Percentiles rank a stretch among this genome's conserved stretches.
phyloP scores from a whole-genome alignment of 2,113 vertebrate species.

The Callopanchax toddi region DNA sequence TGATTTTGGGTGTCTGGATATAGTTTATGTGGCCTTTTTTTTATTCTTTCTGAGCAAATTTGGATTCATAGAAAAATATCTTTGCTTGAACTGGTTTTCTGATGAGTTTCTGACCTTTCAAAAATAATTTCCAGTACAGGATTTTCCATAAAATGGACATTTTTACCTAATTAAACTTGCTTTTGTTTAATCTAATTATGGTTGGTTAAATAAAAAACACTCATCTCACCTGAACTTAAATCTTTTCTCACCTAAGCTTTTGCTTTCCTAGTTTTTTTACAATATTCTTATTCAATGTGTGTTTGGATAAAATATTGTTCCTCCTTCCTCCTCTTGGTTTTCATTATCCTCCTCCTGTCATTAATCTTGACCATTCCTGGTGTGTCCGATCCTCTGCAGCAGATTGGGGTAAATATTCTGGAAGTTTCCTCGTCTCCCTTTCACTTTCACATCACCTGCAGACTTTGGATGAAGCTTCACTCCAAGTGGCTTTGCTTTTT shows the following conservation, averaged over 20 bases:
- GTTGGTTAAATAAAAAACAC: too few relatives aligned
- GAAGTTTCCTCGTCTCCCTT: conserved; percentile 39
- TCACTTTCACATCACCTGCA: conserved; percentile 8
- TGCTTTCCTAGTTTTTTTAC: conserved; percentile 17
- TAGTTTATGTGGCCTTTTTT: neutral
- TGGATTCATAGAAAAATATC: neutral
- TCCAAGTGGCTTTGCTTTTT: neutral
- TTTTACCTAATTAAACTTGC: too few relatives aligned
- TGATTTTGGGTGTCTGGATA: neutral
- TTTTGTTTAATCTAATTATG: neutral
- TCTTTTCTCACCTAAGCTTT: neutral
- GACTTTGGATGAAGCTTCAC: conserved; percentile 35
- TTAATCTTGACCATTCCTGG: conserved; percentile 83
- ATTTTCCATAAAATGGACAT: too few relatives aligned
- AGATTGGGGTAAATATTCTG: conserved; percentile 76
- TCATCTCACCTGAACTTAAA: neutral
- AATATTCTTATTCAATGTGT: conserved; percentile 77
- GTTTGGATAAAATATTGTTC: conserved; percentile 81
- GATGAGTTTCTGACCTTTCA: neutral
- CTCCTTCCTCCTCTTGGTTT: conserved; percentile 30
- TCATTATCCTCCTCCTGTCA: conserved; percentile 32
- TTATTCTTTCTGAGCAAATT: neutral
- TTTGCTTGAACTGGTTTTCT: neutral
- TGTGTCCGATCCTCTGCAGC: conserved; percentile 67
- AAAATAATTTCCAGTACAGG: neutral